Conservation (phyloP, 30 jellyfish, hydroid and myxozoan species). For the Clytia hemisphaerica region DNA sequence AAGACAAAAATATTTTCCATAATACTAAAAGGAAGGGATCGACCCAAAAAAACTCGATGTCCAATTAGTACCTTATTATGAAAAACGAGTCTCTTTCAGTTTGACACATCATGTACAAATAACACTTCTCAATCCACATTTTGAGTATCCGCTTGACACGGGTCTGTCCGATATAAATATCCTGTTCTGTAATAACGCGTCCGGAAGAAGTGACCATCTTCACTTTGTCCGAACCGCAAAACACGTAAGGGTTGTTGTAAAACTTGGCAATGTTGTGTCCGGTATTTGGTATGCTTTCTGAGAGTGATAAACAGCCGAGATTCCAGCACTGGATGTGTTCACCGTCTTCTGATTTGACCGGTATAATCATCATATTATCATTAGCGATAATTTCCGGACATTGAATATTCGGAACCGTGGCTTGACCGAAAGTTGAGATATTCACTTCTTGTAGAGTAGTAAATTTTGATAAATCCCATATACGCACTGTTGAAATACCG, state of each 20-base stretch:
- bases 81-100: neutral
- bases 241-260: constrained; percentile 11
- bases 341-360: neutral
- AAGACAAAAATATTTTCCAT: no score
- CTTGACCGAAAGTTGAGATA: no score
- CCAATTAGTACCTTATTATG: constrained; percentile 3
- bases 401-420: neutral
- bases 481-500: constrained; percentile 36
- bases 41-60: no score
- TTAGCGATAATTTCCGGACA: constrained; percentile 5
- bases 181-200: constrained; percentile 5
- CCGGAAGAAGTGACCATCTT: constrained; percentile 2
- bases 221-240: constrained; percentile 12
- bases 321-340: constrained; percentile 20
- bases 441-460: neutral
- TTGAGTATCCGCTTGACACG: neutral
- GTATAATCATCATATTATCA: constrained; percentile 8
- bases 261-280: constrained; percentile 10
- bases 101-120: constrained; percentile 6
- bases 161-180: neutral
- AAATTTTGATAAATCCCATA: constrained; percentile 58
- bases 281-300: neutral
- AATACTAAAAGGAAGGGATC: no score
- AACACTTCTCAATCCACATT: constrained; percentile 10
- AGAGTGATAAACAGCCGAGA: constrained; percentile 6